These are phyloP conservation scores for Eristalis arbustorum DNA, from an alignment of 2,888 invertebrate species.

Conservation along the genomic window DNA sequence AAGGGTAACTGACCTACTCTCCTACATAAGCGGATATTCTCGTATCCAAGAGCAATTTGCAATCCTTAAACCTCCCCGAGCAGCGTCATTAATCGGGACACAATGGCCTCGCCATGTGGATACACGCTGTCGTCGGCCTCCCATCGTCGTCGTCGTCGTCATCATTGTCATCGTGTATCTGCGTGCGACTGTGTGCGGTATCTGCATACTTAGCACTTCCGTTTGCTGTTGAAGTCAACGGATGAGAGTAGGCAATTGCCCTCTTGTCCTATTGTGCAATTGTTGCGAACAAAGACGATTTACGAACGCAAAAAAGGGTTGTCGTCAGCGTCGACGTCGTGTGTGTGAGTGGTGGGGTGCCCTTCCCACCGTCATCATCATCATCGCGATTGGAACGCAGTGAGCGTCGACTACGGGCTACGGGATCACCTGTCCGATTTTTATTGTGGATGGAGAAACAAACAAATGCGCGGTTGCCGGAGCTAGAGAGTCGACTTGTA, in stretches of 20 bases:
- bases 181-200: conserved; percentile 38
- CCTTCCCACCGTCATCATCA: conserved; percentile 5
- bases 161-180: conserved; percentile 8
- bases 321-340: conserved; percentile 8
- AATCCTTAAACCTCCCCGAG: conserved; percentile 54
- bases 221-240: conserved; percentile 59
- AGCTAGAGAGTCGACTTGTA: conserved; percentile 18
- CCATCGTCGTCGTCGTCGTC: conserved; percentile 28
- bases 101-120: conserved; percentile 16
- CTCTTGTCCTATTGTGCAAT: conserved; percentile 51
- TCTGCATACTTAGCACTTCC: conserved; percentile 66
- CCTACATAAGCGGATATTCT: conserved; percentile 32
- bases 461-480: conserved; percentile 8
- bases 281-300: conserved; percentile 57
- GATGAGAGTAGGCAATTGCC: conserved; percentile 63
- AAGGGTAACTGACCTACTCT: conserved; percentile 68
- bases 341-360: conserved; percentile 15
- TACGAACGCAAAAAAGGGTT: conserved; percentile 51
- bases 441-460: conserved; percentile 29
- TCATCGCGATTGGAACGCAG: neutral
- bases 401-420: neutral
- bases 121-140: conserved; percentile 16
- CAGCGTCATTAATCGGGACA: conserved; percentile 34
- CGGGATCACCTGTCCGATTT: conserved; percentile 61
- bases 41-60: conserved; percentile 48